A percentile compares a stretch with the other conserved stretches of the same genome.
These are phyloP conservation scores for Lingula anatina DNA, from an alignment of 2,888 invertebrate species.

Conservation along the genomic window DNA sequence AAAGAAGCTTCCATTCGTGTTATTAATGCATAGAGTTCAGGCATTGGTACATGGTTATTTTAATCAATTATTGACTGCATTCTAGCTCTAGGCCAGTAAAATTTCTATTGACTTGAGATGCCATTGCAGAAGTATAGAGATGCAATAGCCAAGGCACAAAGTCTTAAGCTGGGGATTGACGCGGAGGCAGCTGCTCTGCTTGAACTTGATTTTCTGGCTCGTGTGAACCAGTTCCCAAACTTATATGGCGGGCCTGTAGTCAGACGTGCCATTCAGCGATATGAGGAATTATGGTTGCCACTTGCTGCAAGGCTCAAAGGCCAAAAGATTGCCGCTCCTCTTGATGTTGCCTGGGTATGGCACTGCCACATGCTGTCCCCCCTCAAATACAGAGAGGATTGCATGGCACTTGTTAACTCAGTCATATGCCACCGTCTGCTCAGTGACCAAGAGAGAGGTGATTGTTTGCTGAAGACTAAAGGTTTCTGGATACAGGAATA, in stretches of 20 bases:
- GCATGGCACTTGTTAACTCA: slow-evolving; percentile 28
- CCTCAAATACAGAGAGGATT: slow-evolving; percentile 37
- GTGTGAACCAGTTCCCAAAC: slow-evolving; percentile 24
- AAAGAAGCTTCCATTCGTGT: too few species aligned
- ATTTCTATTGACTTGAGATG: too few species aligned
- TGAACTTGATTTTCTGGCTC: slow-evolving; percentile 32
- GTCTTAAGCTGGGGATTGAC: slow-evolving; percentile 19
- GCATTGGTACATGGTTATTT: too few species aligned
- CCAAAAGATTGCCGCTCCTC: slow-evolving; percentile 50
- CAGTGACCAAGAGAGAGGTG: too few species aligned
- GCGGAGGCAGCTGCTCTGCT: slow-evolving; percentile 20
- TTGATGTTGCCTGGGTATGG: slow-evolving; percentile 57
- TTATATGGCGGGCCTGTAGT: slow-evolving; percentile 45
- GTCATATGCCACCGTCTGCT: slow-evolving; percentile 54
- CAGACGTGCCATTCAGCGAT: slow-evolving; percentile 52
- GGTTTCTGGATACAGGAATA: too few species aligned
- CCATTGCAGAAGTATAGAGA: too few species aligned
- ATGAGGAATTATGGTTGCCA: slow-evolving; percentile 55
- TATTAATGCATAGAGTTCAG: too few species aligned
- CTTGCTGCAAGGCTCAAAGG: slow-evolving; percentile 42
- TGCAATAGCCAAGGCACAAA: too few species aligned
- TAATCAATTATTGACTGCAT: too few species aligned
- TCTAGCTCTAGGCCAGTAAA: too few species aligned
- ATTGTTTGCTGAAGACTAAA: too few species aligned
- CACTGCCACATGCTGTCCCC: slow-evolving; percentile 52